Evolutionary conservation across 2,797 vertebrate species (phyloP), one percentile per base, ranked within the genome.

Genomic region (Bothrops alternatus): DNA sequence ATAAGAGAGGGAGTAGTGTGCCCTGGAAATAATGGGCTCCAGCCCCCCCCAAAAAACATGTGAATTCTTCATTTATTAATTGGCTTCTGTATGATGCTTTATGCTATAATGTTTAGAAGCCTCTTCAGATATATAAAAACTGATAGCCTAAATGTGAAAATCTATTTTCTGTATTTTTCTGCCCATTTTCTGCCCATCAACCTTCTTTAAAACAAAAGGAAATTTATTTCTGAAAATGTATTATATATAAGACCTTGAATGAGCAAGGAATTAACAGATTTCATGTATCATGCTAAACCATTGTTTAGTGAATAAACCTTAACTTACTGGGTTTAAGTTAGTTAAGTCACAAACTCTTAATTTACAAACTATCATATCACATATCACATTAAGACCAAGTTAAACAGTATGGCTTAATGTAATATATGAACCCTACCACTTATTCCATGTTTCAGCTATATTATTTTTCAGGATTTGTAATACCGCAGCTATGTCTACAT

Each of bases 41-140:
- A 53, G 85, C 85, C 14, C 57, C 73, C 78, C 23, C 47, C 3
- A 32, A 1, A 32, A 32, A 37, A n/a, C 2, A 73, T 47, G 18
- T 26, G 26, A 12, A 86, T 93, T 93, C 93, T 94, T 96, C 42
- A 88, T 90, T 95, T 95, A 91, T 25, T 73, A 89, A 56, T 88
- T 3, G 55, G 56, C 60, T 88, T 50, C 85, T 91, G 0, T 58
- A 32, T 32, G 47, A 86, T 55, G 13, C 65, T 28, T 55, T 82
- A 47, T 82, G 73, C 37, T 82, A 25, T 23, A 23, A 23, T 25
- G 42, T 82, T 82, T 82, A 47, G 37, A 82, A 82, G 73, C 73
- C 37, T 82, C 6, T 82, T 82, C 42, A 47, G 73, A 25, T 82
- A 47, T 82, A 47, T 82, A 82, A 82, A 47, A 82, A 42, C 47